These are phyloP conservation scores for Metopolophium dirhodum DNA, from an alignment of 1,140 invertebrate genomes.

Conservation along the genomic window DNA sequence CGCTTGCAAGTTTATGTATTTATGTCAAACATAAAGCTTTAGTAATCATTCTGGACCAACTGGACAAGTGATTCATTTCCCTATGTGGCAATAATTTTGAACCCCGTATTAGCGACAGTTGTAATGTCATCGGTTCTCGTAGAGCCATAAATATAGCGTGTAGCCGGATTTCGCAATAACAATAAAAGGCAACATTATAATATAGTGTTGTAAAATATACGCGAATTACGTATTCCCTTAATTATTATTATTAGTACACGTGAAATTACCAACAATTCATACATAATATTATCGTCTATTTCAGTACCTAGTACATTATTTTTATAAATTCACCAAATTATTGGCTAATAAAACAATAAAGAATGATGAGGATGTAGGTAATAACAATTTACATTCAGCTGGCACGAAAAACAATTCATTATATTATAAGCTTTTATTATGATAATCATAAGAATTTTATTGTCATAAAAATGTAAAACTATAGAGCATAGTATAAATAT, in stretches of 20 bases:
- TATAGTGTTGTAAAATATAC: constrained; percentile 25
- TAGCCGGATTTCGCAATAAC: constrained; percentile 53
- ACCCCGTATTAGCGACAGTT: constrained; percentile 47
- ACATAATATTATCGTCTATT: background rate
- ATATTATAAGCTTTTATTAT: background rate
- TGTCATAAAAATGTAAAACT: background rate
- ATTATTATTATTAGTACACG: constrained; percentile 26
- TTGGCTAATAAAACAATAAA: background rate
- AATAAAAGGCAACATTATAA: constrained; percentile 43
- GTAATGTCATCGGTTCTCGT: constrained; percentile 53
- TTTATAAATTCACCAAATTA: background rate
- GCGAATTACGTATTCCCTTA: constrained; percentile 27
- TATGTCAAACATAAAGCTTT: constrained; percentile 27
- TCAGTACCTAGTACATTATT: background rate
- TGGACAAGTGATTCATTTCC: constrained; percentile 54
- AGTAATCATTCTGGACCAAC: constrained; percentile 49
- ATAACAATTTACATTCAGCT: background rate
- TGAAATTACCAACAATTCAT: constrained; percentile 14
- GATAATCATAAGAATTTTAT: background rate
- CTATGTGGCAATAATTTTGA: constrained; percentile 43
- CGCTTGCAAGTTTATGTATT: background rate
- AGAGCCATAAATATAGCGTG: constrained; percentile 32
- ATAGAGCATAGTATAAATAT: background rate
- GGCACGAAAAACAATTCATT: background rate
- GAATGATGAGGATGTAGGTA: background rate